These are phyloP conservation scores for Apostichopus leukothele DNA, from an alignment of 53 echinoderm and acorn worm species.

Conservation along the genomic window DNA sequence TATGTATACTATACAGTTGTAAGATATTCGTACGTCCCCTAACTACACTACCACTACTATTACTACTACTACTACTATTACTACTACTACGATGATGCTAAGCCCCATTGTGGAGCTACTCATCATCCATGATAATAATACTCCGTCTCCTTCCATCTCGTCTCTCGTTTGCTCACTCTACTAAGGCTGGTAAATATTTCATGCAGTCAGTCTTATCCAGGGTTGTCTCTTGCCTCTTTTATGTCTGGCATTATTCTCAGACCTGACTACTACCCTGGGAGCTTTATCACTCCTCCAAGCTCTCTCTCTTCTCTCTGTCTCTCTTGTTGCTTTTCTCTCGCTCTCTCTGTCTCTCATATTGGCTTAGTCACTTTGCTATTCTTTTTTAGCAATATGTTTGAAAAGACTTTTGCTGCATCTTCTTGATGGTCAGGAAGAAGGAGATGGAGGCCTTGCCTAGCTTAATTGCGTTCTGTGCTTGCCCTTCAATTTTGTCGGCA, in stretches of 20 bases:
- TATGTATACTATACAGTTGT: no score
- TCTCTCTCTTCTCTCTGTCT: no score
- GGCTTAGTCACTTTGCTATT: constrained; percentile 51
- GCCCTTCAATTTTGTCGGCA: constrained; percentile 13
- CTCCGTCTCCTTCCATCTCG: neutral
- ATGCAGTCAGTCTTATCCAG: constrained; percentile 39
- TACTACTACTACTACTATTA: no score
- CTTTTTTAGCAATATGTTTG: constrained; percentile 41
- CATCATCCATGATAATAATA: constrained; percentile 31
- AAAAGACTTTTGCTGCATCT: constrained; percentile 30
- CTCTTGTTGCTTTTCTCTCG: no score
- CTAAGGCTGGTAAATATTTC: constrained; percentile 25
- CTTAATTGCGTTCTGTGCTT: constrained; percentile 34
- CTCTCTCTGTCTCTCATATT: constrained; percentile 22
- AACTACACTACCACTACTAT: no score
- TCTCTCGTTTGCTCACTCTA: no score
- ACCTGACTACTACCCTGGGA: constrained; percentile 27
- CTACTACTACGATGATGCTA: neutral
- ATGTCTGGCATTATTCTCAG: constrained; percentile 22
- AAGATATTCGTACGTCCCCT: no score
- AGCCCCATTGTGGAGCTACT: constrained; percentile 22
- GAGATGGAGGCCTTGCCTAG: constrained; percentile 24
- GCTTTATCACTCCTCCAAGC: constrained; percentile 5
- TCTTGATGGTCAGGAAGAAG: constrained; percentile 43
- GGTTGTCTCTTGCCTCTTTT: constrained; percentile 1